phyloP scores from a whole-genome alignment of 2,797 vertebrate species.

The Euthynnus affinis region DNA sequence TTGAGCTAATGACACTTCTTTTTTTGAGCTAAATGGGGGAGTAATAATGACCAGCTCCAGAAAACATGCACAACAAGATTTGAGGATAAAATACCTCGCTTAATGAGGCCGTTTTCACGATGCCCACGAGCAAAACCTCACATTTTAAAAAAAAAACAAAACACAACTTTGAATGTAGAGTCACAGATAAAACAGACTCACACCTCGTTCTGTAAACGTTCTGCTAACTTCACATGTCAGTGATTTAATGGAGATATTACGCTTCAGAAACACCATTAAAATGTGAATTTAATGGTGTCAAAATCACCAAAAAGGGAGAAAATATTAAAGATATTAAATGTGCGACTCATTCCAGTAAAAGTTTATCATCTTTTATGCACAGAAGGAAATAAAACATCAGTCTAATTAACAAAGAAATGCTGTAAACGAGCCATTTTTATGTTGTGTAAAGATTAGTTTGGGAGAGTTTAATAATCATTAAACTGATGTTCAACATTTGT shows the following conservation, averaged over 20 bases:
- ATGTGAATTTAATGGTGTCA: not conserved
- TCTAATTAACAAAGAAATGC: no score
- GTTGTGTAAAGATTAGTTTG: no score
- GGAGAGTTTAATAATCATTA: no score
- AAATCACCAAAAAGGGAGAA: not conserved
- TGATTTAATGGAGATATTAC: no score
- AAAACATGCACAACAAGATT: conserved; percentile 53
- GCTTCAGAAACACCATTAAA: no score
- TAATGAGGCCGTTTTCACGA: conserved; percentile 60
- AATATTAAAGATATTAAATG: no score
- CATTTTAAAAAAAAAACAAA: not conserved
- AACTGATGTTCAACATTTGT: no score
- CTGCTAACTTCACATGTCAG: no score
- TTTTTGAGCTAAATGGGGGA: conserved; percentile 61
- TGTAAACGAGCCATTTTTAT: no score
- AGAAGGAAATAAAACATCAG: no score
- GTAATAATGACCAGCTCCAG: conserved; percentile 53
- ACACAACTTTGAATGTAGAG: not conserved
- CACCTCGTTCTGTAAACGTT: not conserved
- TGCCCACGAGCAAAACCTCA: conserved; percentile 48
- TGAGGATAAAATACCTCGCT: conserved; percentile 48
- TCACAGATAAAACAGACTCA: not conserved
- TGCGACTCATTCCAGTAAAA: no score
- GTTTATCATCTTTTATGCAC: no score
- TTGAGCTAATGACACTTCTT: conserved; percentile 48